Conservation (phyloP, 2,797 vertebrate genomes). For the Urocyon cinereoargenteus region DNA sequence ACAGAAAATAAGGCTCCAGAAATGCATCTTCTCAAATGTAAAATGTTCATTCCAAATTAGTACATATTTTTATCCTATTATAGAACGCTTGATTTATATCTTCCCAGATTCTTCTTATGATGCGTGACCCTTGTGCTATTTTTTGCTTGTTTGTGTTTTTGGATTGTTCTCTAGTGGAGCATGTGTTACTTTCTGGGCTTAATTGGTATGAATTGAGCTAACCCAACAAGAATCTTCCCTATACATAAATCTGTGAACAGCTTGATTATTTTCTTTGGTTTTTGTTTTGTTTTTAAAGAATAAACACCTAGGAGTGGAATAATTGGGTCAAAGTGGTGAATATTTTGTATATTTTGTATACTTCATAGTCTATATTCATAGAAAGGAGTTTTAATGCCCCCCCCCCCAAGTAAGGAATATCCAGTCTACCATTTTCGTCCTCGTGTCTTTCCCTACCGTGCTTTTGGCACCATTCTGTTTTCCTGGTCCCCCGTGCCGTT, state of each 20-base stretch:
- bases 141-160: conserved; percentile 25
- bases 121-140: neutral
- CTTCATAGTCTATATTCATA: neutral
- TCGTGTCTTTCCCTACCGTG: neutral
- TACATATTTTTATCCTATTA: neutral
- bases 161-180: neutral
- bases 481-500: neutral
- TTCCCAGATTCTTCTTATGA: neutral
- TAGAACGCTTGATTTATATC: neutral
- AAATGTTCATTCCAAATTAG: neutral
- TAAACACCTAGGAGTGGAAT: neutral
- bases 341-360: neutral
- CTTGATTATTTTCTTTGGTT: neutral
- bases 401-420: neutral
- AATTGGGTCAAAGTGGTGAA: neutral
- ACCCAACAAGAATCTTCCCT: neutral
- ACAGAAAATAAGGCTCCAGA: neutral
- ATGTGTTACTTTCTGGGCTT: neutral
- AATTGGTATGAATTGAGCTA: neutral
- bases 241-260: neutral
- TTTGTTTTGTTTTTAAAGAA: neutral
- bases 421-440: neutral
- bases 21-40: conserved; percentile 31
- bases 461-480: neutral
- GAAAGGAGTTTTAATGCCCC: neutral